These are phyloP conservation scores for Aurelia sp. DNA, from an alignment of 30 jellyfish, hydroid and myxozoan species.

Conservation along the genomic window DNA sequence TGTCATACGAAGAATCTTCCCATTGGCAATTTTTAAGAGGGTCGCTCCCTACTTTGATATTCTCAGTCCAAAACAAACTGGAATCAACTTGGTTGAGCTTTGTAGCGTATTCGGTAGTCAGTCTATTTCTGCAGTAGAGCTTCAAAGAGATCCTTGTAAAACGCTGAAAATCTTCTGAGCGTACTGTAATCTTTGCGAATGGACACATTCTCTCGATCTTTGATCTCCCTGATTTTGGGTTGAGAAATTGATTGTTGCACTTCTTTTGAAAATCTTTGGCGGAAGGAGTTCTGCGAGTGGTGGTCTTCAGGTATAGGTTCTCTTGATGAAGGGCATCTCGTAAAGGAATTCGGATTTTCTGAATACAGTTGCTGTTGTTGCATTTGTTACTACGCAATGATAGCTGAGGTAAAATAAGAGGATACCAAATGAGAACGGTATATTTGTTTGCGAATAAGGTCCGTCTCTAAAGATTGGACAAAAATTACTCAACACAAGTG, in stretches of 20 bases:
- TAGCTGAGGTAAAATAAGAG: neutral
- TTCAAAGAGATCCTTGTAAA: conserved; percentile 4
- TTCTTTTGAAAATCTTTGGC: no score
- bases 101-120: neutral
- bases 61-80: conserved; percentile 19
- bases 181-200: conserved; percentile 5
- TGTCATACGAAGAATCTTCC: conserved; percentile 9
- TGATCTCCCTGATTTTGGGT: neutral
- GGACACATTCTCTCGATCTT: conserved; percentile 27
- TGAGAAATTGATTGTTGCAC: no score
- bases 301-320: conserved; percentile 6
- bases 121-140: conserved; percentile 23
- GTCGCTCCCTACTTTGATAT: conserved; percentile 6
- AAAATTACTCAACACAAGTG: no score
- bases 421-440: neutral
- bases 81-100: neutral
- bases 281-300: neutral
- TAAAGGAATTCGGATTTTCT: conserved; percentile 4
- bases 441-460: neutral
- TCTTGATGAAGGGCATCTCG: conserved; percentile 16
- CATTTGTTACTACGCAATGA: neutral
- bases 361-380: neutral
- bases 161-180: neutral
- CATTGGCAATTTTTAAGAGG: conserved; percentile 9
- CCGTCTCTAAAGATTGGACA: no score